Evolutionary conservation across 2,888 invertebrate genomes (phyloP), one percentile per base, ranked within the genome.

Genomic region (Elysia crispata): DNA sequence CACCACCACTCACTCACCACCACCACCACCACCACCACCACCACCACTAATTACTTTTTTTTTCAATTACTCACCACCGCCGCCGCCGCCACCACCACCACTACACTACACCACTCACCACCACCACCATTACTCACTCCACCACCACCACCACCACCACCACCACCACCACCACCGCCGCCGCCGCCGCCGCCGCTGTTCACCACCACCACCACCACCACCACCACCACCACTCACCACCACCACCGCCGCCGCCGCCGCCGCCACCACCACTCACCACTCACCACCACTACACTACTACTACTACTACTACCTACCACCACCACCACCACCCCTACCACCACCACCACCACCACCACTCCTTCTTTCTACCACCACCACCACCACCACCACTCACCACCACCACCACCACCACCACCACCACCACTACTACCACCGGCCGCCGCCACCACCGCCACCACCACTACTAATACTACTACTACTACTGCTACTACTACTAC

Each of bases 261-360:
- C n/a, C n/a, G n/a, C n/a, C n/a, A 41, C 41, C 41, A 6, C 41
- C 41, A 41, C 41, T 3, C 41, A 41, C 41, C 41, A 41, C 11
- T 3, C 41, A 41, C 11, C 11, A 41, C 41, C 41, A 11, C 41
- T 41, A 41, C 5, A 41, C 41, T 41, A 11, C 41, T 41, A 41
- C 41, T 41, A 41, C 11, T 41, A 41, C 11, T 41, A 41, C 41
- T 41, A 11, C 11, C 41, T 11, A 6, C 3, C 11, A 60, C 70
- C 54, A 18, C 69, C 1, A 69, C 69, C 30, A 69, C 54, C 54
- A 77, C 70, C 6, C 50, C 31, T 69, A 57, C 57, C 30, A 57
- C 57, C n/a, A 70, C 70, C 69, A 77, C 69, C 30, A 77, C 77
- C 54, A 70, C 57, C 54, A 77, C 69, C 23, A 67, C 62, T 64